A percentile compares a stretch with the other conserved stretches of the same genome.
Conservation (phyloP, 1,140 invertebrate genomes). For the Heliothis virescens region DNA sequence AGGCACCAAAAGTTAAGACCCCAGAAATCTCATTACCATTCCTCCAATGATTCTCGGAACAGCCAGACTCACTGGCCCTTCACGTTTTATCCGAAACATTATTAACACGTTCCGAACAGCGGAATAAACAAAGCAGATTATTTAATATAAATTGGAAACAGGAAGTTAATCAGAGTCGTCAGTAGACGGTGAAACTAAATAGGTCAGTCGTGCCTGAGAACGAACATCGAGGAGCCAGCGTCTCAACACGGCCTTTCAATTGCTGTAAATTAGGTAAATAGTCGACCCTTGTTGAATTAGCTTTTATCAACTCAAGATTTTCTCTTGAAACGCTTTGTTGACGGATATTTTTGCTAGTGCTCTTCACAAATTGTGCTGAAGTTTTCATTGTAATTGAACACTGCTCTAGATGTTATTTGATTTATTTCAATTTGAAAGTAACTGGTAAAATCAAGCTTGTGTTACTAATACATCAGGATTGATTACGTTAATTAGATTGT, state of each 20-base stretch:
- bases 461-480: no score
- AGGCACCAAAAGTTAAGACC: slow-evolving; percentile 5
- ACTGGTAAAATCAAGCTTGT: no score
- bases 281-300: slow-evolving; percentile 59
- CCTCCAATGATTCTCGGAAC: slow-evolving; percentile 21
- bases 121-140: slow-evolving; percentile 64
- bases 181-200: slow-evolving; percentile 71
- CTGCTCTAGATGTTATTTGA: no score
- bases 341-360: no score
- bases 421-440: no score
- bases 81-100: slow-evolving; percentile 35
- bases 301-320: slow-evolving; percentile 56
- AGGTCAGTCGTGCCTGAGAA: slow-evolving; percentile 64
- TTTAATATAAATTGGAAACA: slow-evolving; percentile 82
- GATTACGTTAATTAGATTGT: no score
- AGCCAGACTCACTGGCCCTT: slow-evolving; percentile 23
- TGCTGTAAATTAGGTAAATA: slow-evolving; percentile 78
- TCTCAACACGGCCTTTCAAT: slow-evolving; percentile 65
- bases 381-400: no score
- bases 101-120: slow-evolving; percentile 41
- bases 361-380: slow-evolving; percentile 16
- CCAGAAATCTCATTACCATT: slow-evolving; percentile 26
- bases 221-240: slow-evolving; percentile 28
- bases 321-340: not conserved
- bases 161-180: slow-evolving; percentile 80